These are phyloP conservation scores for Polymixis flavicincta DNA, from an alignment of 2,888 invertebrate species.

Conservation along the genomic window DNA sequence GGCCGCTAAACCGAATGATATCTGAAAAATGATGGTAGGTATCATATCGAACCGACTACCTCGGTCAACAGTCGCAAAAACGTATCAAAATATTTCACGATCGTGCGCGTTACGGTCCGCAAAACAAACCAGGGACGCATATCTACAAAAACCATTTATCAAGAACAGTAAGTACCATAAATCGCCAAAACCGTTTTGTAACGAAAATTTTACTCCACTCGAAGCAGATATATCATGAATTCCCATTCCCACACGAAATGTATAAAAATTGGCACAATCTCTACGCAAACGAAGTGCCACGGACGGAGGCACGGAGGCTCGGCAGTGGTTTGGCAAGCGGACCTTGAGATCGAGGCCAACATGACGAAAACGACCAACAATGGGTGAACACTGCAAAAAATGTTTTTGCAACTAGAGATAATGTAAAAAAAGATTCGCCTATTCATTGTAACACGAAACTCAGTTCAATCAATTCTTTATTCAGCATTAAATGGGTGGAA, in stretches of 20 bases:
- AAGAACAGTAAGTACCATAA: conserved; percentile 55
- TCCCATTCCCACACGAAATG: conserved; percentile 49
- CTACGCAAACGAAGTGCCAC: conserved; percentile 62
- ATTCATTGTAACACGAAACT: conserved; percentile 55
- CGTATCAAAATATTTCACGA: conserved; percentile 50
- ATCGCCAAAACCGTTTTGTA: conserved; percentile 58
- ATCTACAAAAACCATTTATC: conserved; percentile 61
- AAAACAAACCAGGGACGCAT: conserved; percentile 48
- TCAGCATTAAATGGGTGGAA: conserved; percentile 48
- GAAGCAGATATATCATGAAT: conserved; percentile 46
- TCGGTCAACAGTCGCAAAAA: conserved; percentile 32
- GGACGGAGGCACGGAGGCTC: conserved; percentile 51
- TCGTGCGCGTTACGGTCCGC: conserved; percentile 33
- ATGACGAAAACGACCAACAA: conserved; percentile 71
- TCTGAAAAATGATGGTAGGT: conserved; percentile 8
- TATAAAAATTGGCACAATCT: conserved; percentile 60
- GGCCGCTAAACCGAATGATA: conserved; percentile 15
- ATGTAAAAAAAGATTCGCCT: conserved; percentile 60
- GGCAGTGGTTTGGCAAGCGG: conserved; percentile 64
- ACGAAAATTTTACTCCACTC: conserved; percentile 49
- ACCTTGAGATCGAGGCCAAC: conserved; percentile 70
- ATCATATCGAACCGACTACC: conserved; percentile 1
- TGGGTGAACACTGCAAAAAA: conserved; percentile 64
- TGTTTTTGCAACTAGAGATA: conserved; percentile 55
- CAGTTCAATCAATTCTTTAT: conserved; percentile 46